Evolutionary conservation across 2,113 vertebrate genomes (phyloP), one percentile per base, ranked within the genome.

Genomic region (Brachionichthys hirsutus): DNA sequence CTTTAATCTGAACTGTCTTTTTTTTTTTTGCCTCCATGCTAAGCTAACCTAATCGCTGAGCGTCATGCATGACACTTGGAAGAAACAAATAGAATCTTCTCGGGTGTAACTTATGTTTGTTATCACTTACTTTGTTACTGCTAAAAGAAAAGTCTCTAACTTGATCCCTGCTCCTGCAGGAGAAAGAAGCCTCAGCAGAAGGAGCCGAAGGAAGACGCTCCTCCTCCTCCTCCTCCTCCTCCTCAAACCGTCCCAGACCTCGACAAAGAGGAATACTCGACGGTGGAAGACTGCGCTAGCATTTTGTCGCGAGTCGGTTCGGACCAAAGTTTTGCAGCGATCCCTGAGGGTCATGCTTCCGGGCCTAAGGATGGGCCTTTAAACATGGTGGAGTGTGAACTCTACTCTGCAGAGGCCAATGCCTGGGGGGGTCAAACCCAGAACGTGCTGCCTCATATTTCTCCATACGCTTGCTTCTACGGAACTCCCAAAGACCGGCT

Each of bases 381-480:
- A 70, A 0, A 0, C 14, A 73, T 82, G 59, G 66, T 82, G 68
- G 82, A 66, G 18, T 88, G 91, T 12, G 88, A 91, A 17, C 70
- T 77, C 45, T 89, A 90, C 80, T 78, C 75, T 1, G 34, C 6
- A 2, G 63, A 81, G 0, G 20, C n/a, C 42, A 85, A 75, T 7
- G 73, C 72, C 15, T 14, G 54, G 13, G 74, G 73, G 43, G 76
- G 48, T 16, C 71, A 41, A 20, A 12, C 35, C 2, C 77, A 38
- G 12, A 64, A 67, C 0, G 56, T 67, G 0, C 1, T 67, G 41
- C 49, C 56, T 3, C 77, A 87, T 79, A 98, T 98, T 77, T 91
- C 94, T 13, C 96, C 97, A 0, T 98, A 98, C n/a, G 97, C 96
- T 2, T 98, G 97, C 70, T 98, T 94, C 88, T 98, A 98, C 35